These are phyloP conservation scores for Atrina japonica DNA, from an alignment of 2,888 invertebrate species.

Conservation along the genomic window DNA sequence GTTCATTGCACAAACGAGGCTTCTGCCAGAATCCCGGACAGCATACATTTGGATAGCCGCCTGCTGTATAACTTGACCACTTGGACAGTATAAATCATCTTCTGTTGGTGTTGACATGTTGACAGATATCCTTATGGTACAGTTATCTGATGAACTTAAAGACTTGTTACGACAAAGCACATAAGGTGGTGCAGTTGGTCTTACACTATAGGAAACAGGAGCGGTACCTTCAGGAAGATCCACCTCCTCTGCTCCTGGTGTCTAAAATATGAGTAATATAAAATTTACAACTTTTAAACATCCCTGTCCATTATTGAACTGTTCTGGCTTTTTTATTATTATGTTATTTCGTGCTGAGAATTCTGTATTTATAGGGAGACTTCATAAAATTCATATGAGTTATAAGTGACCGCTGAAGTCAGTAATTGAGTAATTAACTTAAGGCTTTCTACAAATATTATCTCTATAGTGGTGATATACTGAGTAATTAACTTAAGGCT, in stretches of 20 bases:
- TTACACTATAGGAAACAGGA: conserved; percentile 27
- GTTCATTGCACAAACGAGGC: conserved; percentile 34
- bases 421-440: too few species aligned
- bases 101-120: not conserved
- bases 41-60: conserved; percentile 16
- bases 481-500: too few species aligned
- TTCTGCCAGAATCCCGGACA: not conserved
- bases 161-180: conserved; percentile 42
- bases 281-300: too few species aligned
- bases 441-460: too few species aligned
- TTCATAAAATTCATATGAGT: too few species aligned
- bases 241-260: conserved; percentile 16
- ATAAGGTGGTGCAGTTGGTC: conserved; percentile 50
- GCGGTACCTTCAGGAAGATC: conserved; percentile 42
- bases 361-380: too few species aligned
- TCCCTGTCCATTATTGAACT: too few species aligned
- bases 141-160: conserved; percentile 28
- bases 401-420: too few species aligned
- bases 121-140: conserved; percentile 19
- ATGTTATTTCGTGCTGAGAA: too few species aligned
- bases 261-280: conserved; percentile 6
- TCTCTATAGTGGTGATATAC: too few species aligned
- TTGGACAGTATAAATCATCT: conserved; percentile 35
- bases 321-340: too few species aligned
- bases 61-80: conserved; percentile 37